Base-by-base conservation (phyloP, 2,797 vertebrate species). In the Chelidonichthys spinosus region DNA sequence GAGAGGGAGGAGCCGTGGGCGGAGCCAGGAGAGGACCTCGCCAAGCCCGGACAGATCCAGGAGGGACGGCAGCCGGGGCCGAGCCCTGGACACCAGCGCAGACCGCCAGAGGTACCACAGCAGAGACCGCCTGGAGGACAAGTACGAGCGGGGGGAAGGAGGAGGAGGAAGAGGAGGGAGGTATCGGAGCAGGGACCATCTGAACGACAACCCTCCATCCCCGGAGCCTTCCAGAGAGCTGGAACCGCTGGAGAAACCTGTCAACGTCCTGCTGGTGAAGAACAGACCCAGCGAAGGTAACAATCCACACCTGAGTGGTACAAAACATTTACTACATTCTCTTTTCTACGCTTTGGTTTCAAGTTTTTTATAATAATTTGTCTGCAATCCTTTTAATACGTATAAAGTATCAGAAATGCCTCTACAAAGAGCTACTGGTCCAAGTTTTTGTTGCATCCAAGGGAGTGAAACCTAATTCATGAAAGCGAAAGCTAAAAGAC, bases 191-290 rank as follows among this genome's bases (percentile, higher is more conserved):
- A 93, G 81, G 1, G 96, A 96, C 74, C 93, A 87, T 6, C 93
- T 96, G 17, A 72, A 56, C 50, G 95, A 96, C 17, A 89, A 85
- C 64, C 95, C 95, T 15, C 95, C 96, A 6, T 95, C 95, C 0
- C 95, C 94, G 0, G 94, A 95, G 76, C 79, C 74, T 0, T 62
- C 80, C 17, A 84, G 69, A 42, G 89, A 89, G 61, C 84, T 89
- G 70, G 93, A 93, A 40, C 92, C 72, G 0, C 93, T 94, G 32
- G 94, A 94, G 9, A 95, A 94, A 63, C 97, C 97, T 0, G 85
- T 97, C 63, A 96, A 93, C 3, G 96, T 98, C 66, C 94, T 98
- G 74, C 90, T 99, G 83, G 95, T 94, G 62, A 99, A 99, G 90
- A 96, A 92, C 91, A 94, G 93, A 79, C 90, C 95, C 11, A 97